These are phyloP conservation scores for Aproaerema taeniolella DNA, from an alignment of 2,888 invertebrate species.

Conservation along the genomic window DNA sequence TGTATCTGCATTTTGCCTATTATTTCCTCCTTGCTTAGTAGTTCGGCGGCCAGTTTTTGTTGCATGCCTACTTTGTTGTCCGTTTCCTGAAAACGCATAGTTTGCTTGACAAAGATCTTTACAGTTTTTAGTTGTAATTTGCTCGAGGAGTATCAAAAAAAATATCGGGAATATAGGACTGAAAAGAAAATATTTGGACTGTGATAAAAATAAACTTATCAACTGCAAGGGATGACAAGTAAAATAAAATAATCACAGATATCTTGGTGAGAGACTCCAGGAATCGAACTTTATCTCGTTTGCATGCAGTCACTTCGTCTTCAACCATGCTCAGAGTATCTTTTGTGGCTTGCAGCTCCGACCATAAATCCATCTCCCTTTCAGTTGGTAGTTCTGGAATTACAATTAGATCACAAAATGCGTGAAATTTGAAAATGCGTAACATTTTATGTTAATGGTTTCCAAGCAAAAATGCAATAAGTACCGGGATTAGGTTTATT, in stretches of 20 bases:
- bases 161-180: constrained; percentile 38
- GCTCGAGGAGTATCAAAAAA: constrained; percentile 3
- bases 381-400: constrained; percentile 58
- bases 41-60: constrained; percentile 67
- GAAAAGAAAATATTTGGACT: constrained; percentile 45
- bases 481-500: constrained; percentile 52
- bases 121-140: neutral
- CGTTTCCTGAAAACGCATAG: constrained; percentile 46
- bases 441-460: constrained; percentile 61
- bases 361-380: constrained; percentile 64
- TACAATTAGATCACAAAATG: too few species aligned
- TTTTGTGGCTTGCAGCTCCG: constrained; percentile 64
- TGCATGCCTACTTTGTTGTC: constrained; percentile 65
- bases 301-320: constrained; percentile 56
- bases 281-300: constrained; percentile 61
- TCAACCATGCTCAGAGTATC: constrained; percentile 56
- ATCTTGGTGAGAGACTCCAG: constrained; percentile 64
- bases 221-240: too few species aligned
- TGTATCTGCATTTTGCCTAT: constrained; percentile 62
- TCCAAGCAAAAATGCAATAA: constrained; percentile 28
- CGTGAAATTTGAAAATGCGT: too few species aligned
- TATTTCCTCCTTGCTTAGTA: constrained; percentile 64
- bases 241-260: constrained; percentile 44
- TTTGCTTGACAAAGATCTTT: constrained; percentile 11
- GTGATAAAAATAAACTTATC: too few species aligned